Evolutionary conservation across 2,797 vertebrate species (phyloP), one percentile per base, ranked within the genome.

Genomic region (Sparidentex hasta): DNA sequence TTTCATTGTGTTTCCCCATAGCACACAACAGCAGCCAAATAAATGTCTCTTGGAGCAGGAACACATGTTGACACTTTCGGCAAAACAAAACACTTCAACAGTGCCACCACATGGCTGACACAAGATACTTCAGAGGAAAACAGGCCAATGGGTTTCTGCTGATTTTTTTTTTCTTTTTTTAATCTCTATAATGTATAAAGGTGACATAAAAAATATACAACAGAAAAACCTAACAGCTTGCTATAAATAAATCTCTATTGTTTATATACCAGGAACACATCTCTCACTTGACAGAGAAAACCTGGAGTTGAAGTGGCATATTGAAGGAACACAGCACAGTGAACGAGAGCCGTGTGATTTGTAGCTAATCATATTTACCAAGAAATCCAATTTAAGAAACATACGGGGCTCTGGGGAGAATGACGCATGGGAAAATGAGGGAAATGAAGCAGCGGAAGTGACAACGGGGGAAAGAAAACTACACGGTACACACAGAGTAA

Each of bases 291-390:
- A 59, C 47, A 38, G 11, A 43, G 46, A 41, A 69, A 72, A 21
- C 27, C 5, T 17, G 25, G 25, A 51, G 27, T 18, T 33, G 46
- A 68, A 29, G 75, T 16, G 65, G 23, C 50, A 43, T 57, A 62
- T 58, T 73, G 67, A 82, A 52, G 65, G 38, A 76, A 70, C 72
- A 76, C 38, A 41, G 68, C 51, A 27, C 41, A 7, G 69, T 38
- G 68, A 80, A 74, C 33, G 44, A 69, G 52, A 80, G 71, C 69
- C 56, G 50, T 65, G 66, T 59, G 82, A 72, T 81, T 76, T 74
- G 44, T 23, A 76, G 76, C 46, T 87, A 78, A 93, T 92, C 78
- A 91, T 65, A 81, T 90, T 87, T 73, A 76, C 54, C 29, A 75
- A 69, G 80, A 80, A 85, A 89, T 90, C 46, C 67, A 84, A 82